Percentiles rank a stretch among this genome's conserved stretches.
These are phyloP conservation scores for Thecocarcelia acutangulata DNA, from an alignment of 2,888 invertebrate species.

Conservation along the genomic window DNA sequence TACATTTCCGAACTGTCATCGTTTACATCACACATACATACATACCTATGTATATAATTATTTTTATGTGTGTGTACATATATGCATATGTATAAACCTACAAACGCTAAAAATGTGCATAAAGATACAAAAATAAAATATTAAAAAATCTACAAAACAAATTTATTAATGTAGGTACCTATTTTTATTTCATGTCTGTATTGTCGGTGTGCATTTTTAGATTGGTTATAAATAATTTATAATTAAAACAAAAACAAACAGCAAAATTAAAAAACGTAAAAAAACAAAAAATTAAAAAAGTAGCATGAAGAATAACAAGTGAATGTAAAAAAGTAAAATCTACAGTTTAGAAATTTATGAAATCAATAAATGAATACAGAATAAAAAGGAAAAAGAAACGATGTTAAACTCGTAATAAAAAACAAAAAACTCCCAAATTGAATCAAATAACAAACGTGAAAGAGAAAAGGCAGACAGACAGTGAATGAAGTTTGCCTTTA, in stretches of 20 bases:
- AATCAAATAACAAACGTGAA: slow-evolving; percentile 36
- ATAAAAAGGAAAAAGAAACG: slow-evolving; percentile 34
- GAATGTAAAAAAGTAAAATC: slow-evolving; percentile 40
- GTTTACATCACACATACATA: not conserved
- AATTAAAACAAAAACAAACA: slow-evolving; percentile 40
- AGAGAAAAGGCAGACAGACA: not conserved
- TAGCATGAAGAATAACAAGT: slow-evolving; percentile 38
- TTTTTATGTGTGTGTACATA: too few relatives aligned
- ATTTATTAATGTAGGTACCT: slow-evolving; percentile 9
- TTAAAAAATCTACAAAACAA: slow-evolving; percentile 28
- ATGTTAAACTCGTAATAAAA: slow-evolving; percentile 26
- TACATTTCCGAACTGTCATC: too few relatives aligned
- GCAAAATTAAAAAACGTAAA: slow-evolving; percentile 8
- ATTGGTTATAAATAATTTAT: slow-evolving; percentile 52
- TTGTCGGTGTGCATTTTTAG: slow-evolving; percentile 8
- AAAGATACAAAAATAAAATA: slow-evolving; percentile 16
- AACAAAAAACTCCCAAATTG: slow-evolving; percentile 17
- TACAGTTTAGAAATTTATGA: slow-evolving; percentile 45
- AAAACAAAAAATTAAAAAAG: slow-evolving; percentile 15
- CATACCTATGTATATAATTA: not conserved
- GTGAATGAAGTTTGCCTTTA: slow-evolving; percentile 12
- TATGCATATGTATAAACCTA: not conserved
- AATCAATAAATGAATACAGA: slow-evolving; percentile 47
- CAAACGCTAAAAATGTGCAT: slow-evolving; percentile 12
- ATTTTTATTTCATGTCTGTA: slow-evolving; percentile 24